Evolutionary conservation across 2,113 vertebrate species (phyloP).

Genomic region (Notarius quadriscutis): DNA sequence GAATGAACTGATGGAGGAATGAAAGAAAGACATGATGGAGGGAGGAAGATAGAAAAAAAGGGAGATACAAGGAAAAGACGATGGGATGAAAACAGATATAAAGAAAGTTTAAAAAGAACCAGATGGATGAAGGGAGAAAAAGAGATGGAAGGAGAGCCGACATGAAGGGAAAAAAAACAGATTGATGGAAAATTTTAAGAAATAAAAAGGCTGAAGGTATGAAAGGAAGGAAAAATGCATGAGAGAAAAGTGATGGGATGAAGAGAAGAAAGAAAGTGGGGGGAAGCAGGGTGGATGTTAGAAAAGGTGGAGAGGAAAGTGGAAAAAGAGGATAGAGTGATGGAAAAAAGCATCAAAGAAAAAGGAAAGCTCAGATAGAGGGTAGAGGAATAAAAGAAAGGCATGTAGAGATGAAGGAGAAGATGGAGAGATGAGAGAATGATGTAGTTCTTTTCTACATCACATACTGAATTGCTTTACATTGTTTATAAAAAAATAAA

Average conservation of each 20-base stretch:
- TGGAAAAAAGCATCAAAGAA: too few species aligned
- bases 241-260: neutral
- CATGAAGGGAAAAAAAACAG: neutral
- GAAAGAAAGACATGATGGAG: neutral
- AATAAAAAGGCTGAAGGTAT: neutral
- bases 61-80: neutral
- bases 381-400: neutral
- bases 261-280: neutral
- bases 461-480: neutral
- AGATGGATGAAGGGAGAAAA: neutral
- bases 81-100: neutral
- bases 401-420: neutral
- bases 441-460: neutral
- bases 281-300: neutral
- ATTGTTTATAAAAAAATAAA: neutral
- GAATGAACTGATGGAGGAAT: neutral
- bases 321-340: neutral
- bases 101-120: neutral
- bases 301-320: neutral
- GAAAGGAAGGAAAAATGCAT: neutral
- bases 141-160: neutral
- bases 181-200: neutral
- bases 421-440: neutral
- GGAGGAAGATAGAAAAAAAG: neutral
- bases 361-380: neutral